Conservation (phyloP, 2,113 vertebrate genomes). For the Phocoena phocoena region DNA sequence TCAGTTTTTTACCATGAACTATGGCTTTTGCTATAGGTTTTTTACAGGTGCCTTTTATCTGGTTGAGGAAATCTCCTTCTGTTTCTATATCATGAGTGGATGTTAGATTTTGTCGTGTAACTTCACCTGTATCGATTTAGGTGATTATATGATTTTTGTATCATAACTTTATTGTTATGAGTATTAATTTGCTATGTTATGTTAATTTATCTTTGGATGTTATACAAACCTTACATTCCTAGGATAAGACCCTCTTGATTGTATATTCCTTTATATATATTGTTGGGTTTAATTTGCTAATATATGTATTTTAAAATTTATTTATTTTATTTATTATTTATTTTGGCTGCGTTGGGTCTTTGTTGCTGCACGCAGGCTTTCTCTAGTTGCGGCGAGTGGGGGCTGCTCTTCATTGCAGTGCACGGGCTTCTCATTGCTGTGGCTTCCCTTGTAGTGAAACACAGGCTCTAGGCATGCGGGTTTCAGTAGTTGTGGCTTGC, state of each 20-base stretch:
- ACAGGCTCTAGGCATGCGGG: fast-evolving
- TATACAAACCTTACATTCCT: not conserved
- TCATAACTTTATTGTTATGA: too few species aligned
- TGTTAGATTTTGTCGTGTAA: not conserved
- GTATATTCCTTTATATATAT: not conserved
- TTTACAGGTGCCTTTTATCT: not conserved
- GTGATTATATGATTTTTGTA: not conserved
- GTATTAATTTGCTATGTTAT: too few species aligned
- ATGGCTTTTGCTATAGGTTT: not conserved
- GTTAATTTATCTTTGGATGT: not conserved
- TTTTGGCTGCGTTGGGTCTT: too few species aligned
- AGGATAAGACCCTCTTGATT: not conserved
- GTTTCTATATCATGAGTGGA: not conserved
- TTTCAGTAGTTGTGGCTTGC: too few species aligned
- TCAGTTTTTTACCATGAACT: not conserved
- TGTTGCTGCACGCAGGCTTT: too few species aligned
- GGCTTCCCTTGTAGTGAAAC: too few species aligned
- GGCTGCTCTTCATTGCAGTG: too few species aligned
- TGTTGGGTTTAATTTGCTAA: not conserved
- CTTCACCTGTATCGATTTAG: not conserved
- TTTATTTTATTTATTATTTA: too few species aligned
- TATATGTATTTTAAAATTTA: too few species aligned
- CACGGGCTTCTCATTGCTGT: too few species aligned
- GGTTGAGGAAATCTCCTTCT: not conserved
- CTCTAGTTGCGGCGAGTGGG: too few species aligned